These are phyloP conservation scores for Zosterops hypoxanthus DNA, from an alignment of 2,113 vertebrate genomes.

Conservation along the genomic window DNA sequence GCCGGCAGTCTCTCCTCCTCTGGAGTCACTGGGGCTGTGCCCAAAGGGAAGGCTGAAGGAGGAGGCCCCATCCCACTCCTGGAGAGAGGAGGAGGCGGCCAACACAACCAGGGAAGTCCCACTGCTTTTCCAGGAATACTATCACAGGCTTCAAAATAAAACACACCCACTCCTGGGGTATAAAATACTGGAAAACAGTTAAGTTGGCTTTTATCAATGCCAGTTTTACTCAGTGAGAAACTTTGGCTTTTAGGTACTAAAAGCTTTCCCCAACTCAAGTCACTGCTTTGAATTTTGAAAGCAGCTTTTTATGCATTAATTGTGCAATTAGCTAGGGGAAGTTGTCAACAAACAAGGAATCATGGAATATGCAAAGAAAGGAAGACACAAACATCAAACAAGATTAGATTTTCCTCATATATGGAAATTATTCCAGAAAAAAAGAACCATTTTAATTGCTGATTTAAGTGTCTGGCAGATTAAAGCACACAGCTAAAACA, in stretches of 20 bases:
- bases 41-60: not conserved
- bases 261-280: not conserved
- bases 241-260: not conserved
- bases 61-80: not conserved
- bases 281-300: not conserved
- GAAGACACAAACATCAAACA: not conserved
- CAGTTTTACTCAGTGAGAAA: not conserved
- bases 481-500: not conserved
- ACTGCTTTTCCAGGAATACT: not conserved
- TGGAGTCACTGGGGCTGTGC: not conserved
- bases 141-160: not conserved
- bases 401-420: not conserved
- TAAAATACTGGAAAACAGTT: not conserved
- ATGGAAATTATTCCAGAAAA: not conserved
- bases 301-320: not conserved
- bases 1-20: not conserved
- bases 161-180: not conserved
- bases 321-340: not conserved
- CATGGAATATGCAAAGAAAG: rapidly evolving
- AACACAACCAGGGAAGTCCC: not conserved
- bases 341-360: not conserved
- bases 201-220: not conserved
- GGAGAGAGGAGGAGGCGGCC: not conserved
- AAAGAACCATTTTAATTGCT: not conserved
- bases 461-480: not conserved